A percentile compares a stretch with the other conserved stretches of the same genome.
Evolutionary conservation across 2,113 vertebrate species (phyloP).

Genomic region (Numida meleagris): DNA sequence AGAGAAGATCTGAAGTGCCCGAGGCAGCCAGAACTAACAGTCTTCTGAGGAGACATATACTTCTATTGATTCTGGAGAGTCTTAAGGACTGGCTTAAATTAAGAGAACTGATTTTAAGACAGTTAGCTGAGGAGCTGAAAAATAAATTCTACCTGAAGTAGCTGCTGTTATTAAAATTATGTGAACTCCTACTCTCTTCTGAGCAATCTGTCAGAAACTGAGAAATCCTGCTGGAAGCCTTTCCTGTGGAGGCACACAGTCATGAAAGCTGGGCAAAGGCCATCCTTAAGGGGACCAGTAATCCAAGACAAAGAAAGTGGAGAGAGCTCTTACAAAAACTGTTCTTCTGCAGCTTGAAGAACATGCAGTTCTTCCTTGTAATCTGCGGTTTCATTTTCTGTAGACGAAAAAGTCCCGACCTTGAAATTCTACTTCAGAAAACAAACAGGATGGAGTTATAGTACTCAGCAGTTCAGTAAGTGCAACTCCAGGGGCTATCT

Average conservation of each 20-base stretch:
- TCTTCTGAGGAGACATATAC: not conserved
- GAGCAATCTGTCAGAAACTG: not conserved
- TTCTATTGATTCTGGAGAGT: not conserved
- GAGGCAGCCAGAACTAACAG: not conserved
- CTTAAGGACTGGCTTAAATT: not conserved
- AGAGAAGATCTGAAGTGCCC: not conserved
- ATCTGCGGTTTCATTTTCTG: not conserved
- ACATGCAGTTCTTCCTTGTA: not conserved
- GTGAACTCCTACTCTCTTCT: not conserved
- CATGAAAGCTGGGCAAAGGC: not conserved
- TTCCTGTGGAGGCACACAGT: not conserved
- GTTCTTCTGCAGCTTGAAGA: not conserved
- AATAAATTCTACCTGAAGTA: not conserved
- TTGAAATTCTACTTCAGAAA: not conserved
- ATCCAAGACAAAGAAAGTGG: not conserved
- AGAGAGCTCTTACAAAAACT: not conserved
- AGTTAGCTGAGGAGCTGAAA: not conserved
- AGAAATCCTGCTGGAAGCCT: not conserved
- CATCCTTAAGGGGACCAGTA: not conserved
- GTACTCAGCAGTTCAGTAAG: not conserved
- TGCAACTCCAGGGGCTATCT: not conserved
- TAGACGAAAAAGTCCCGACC: not conserved
- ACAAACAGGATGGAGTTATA: not conserved
- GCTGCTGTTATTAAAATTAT: not conserved
- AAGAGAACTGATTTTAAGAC: not conserved